Conservation (phyloP, 2,888 invertebrate species). For the Zele albiditarsus region DNA sequence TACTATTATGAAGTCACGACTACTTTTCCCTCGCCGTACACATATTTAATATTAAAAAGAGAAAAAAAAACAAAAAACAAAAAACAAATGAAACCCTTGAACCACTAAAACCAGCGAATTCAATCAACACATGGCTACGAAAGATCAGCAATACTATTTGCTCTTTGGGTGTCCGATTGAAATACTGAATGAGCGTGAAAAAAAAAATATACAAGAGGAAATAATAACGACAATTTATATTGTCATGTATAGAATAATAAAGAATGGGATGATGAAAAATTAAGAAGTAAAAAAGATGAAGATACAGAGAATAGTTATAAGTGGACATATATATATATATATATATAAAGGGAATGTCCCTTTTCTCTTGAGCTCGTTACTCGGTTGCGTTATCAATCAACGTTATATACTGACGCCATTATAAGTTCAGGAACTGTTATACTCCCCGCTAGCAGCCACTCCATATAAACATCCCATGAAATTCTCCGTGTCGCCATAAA, state of each 20-base stretch:
- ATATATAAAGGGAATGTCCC: constrained; percentile 1
- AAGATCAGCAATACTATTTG: background rate
- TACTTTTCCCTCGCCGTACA: no score
- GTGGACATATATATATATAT: background rate
- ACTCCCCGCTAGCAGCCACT: constrained; percentile 33
- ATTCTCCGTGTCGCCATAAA: constrained; percentile 38
- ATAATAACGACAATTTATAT: background rate
- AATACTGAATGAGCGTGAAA: background rate
- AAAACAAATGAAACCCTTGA: background rate
- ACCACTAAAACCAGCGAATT: no score
- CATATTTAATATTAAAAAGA: no score
- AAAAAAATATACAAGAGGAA: background rate
- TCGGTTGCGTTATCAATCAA: constrained; percentile 33
- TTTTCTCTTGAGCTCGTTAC: constrained; percentile 34
- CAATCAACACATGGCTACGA: background rate
- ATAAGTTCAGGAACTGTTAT: background rate
- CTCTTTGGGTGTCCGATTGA: constrained; percentile 1
- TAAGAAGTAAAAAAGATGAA: constrained; percentile 1
- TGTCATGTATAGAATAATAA: background rate
- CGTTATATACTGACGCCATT: constrained; percentile 30
- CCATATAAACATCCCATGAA: constrained; percentile 40
- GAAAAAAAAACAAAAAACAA: no score
- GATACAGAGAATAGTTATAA: background rate
- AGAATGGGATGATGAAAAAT: no score
- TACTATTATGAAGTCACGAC: no score